These are phyloP conservation scores for Cotesia vestalis DNA, from an alignment of 1,140 invertebrate genomes.

Conservation along the genomic window DNA sequence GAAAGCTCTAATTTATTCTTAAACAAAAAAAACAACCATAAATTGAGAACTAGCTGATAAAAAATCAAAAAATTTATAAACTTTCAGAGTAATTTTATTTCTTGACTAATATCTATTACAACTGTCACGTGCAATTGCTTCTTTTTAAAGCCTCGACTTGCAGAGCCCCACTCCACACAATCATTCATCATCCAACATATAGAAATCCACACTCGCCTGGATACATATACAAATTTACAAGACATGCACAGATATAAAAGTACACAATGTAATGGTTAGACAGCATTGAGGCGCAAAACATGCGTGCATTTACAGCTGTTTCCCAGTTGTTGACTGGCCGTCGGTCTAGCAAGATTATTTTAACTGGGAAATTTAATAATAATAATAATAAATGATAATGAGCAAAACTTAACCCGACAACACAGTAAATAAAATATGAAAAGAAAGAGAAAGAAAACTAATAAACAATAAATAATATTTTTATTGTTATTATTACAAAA, in stretches of 20 bases:
- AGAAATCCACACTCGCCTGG: too few species aligned
- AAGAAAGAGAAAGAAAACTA: not conserved
- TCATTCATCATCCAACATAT: not conserved
- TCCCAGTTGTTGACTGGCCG: conserved; percentile 50
- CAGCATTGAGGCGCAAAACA: conserved; percentile 46
- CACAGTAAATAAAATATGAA: conserved; percentile 3
- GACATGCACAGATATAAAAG: not conserved
- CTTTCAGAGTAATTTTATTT: not conserved
- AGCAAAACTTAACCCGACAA: not conserved
- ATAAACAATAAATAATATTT: not conserved
- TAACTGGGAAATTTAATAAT: not conserved
- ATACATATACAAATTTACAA: not conserved
- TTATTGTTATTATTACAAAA: too few species aligned
- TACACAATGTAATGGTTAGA: not conserved
- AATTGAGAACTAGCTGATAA: not conserved
- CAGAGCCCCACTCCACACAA: conserved; percentile 6
- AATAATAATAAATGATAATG: not conserved
- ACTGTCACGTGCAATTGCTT: conserved; percentile 1
- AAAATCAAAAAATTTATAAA: not conserved
- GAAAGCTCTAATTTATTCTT: too few species aligned
- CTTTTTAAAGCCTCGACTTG: not conserved
- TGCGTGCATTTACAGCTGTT: conserved; percentile 53
- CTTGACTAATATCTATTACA: conserved; percentile 6
- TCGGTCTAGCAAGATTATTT: conserved; percentile 36
- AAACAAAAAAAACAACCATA: too few species aligned